Conservation (phyloP, 2,888 invertebrate species). For the Ophion obscuratus region DNA sequence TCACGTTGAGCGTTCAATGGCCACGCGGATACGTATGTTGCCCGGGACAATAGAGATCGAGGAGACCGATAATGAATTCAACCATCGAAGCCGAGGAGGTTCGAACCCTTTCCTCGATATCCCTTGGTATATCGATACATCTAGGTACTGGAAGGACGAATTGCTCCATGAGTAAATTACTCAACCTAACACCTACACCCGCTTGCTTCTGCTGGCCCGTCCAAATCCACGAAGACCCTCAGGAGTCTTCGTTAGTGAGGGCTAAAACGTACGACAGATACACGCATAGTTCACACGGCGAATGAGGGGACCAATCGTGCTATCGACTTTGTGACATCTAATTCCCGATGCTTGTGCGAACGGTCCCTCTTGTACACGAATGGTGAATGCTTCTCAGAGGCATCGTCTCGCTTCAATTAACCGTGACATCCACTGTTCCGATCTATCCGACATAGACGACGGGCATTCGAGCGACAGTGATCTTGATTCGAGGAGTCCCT, state of each 20-base stretch:
- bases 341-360: constrained; percentile 44
- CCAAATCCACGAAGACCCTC: background rate
- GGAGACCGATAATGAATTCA: constrained; percentile 59
- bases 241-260: constrained; percentile 14
- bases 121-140: background rate
- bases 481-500: constrained; percentile 4
- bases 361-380: constrained; percentile 9
- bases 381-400: constrained; percentile 14
- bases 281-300: background rate
- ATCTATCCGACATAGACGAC: background rate
- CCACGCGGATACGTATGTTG: background rate
- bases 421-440: constrained; percentile 12
- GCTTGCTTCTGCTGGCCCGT: background rate
- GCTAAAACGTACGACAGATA: background rate
- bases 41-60: constrained; percentile 45
- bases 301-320: constrained; percentile 38
- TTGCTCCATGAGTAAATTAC: constrained; percentile 53
- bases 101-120: constrained; percentile 13
- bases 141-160: constrained; percentile 10
- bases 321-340: constrained; percentile 58
- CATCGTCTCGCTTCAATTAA: constrained; percentile 31
- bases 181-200: constrained; percentile 35
- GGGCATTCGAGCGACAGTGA: background rate
- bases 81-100: constrained; percentile 47
- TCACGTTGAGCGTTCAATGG: constrained; percentile 25